Percentiles rank a stretch among this genome's conserved stretches.
phyloP scores from a whole-genome alignment of 1,140 invertebrate genomes.

The Leptinotarsa undecemlineata region DNA sequence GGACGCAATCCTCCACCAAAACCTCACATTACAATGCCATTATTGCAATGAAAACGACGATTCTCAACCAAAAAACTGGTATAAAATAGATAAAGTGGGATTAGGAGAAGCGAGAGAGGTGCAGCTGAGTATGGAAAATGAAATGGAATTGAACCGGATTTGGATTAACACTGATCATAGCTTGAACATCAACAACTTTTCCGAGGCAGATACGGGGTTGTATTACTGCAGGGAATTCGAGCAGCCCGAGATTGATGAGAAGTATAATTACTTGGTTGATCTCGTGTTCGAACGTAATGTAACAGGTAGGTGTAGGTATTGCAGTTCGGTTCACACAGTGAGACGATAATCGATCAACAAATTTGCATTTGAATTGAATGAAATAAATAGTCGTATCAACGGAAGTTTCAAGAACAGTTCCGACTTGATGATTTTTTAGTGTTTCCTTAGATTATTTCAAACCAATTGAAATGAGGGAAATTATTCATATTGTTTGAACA shows the following conservation, averaged over 20 bases:
- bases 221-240: constrained; percentile 59
- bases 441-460: no score
- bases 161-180: constrained; percentile 55
- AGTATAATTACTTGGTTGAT: constrained; percentile 61
- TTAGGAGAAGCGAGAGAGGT: constrained; percentile 52
- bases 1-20: constrained; percentile 54
- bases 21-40: constrained; percentile 55
- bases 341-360: not conserved
- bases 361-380: no score
- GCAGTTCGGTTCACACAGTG: not conserved
- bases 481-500: no score
- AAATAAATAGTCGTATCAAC: no score
- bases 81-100: constrained; percentile 55
- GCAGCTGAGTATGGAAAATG: constrained; percentile 54
- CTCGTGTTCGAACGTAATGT: constrained; percentile 20
- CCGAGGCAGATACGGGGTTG: constrained; percentile 54
- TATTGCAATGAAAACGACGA: constrained; percentile 57
- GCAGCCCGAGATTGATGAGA: constrained; percentile 55
- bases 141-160: constrained; percentile 55
- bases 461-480: no score
- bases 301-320: constrained; percentile 11
- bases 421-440: no score
- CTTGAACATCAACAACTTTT: constrained; percentile 55
- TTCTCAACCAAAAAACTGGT: constrained; percentile 59
- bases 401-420: no score